phyloP scores from a whole-genome alignment of 2,113 vertebrate species.

The Strix aluco region DNA sequence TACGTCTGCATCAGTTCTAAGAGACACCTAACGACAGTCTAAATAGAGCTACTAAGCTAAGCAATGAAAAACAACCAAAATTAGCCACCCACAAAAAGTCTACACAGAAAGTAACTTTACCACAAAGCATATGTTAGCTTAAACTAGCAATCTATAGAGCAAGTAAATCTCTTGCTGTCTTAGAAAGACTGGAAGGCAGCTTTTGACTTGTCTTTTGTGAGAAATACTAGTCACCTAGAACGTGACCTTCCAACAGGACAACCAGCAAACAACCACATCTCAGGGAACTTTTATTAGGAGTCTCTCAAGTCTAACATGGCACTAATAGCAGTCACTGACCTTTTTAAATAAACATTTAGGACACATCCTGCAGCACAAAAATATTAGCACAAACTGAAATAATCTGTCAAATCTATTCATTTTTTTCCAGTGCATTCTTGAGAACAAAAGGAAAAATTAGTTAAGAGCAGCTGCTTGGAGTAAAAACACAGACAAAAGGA shows the following conservation, averaged over 20 bases:
- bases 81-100: neutral
- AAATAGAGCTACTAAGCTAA: neutral
- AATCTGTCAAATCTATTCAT: neutral
- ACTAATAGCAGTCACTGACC: neutral
- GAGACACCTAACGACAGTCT: neutral
- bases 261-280: neutral
- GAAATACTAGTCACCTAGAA: neutral
- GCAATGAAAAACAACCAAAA: neutral
- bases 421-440: neutral
- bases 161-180: neutral
- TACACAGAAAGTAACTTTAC: neutral
- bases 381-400: neutral
- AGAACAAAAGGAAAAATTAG: neutral
- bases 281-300: neutral
- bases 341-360: neutral
- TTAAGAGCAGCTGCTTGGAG: neutral
- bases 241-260: neutral
- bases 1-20: neutral
- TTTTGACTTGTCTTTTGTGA: neutral
- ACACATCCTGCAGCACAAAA: neutral
- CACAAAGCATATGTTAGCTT: neutral
- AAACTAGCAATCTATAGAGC: neutral
- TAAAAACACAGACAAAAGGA: neutral
- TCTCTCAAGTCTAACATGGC: neutral
- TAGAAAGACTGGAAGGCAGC: neutral